These are phyloP conservation scores for Tachysurus vachellii DNA, from an alignment of 2,113 vertebrate genomes.

Conservation along the genomic window DNA sequence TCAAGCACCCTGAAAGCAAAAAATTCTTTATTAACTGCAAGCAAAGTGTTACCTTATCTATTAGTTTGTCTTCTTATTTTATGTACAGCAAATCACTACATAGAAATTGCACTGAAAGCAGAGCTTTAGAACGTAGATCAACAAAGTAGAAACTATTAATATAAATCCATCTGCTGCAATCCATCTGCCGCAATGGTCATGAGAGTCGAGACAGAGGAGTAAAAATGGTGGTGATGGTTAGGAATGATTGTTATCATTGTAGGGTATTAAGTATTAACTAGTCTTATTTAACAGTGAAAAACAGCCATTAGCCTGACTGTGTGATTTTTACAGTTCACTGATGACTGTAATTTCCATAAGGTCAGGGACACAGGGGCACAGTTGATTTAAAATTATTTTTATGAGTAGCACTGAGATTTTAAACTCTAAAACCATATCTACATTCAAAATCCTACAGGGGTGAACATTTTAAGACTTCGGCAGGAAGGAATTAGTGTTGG, in stretches of 20 bases:
- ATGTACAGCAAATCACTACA: neutral
- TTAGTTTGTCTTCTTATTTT: neutral
- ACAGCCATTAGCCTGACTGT: neutral
- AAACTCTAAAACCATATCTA: neutral
- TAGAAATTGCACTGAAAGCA: neutral
- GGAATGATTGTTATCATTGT: neutral
- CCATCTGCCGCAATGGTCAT: neutral
- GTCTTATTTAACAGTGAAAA: neutral
- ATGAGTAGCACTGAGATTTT: neutral
- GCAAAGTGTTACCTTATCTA: neutral
- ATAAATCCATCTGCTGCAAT: neutral
- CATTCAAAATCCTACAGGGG: neutral
- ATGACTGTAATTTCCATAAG: neutral
- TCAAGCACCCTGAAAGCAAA: neutral
- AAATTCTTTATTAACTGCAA: neutral
- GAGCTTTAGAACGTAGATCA: neutral
- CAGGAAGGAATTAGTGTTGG: no score
- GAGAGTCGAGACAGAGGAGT: neutral
- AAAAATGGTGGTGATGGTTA: neutral
- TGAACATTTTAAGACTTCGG: no score
- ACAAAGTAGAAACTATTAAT: neutral
- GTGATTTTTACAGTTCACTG: neutral
- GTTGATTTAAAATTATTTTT: neutral
- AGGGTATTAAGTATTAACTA: neutral
- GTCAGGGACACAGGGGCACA: neutral